Conservation (phyloP, 2,113 vertebrate species). For the Lagopus muta region DNA sequence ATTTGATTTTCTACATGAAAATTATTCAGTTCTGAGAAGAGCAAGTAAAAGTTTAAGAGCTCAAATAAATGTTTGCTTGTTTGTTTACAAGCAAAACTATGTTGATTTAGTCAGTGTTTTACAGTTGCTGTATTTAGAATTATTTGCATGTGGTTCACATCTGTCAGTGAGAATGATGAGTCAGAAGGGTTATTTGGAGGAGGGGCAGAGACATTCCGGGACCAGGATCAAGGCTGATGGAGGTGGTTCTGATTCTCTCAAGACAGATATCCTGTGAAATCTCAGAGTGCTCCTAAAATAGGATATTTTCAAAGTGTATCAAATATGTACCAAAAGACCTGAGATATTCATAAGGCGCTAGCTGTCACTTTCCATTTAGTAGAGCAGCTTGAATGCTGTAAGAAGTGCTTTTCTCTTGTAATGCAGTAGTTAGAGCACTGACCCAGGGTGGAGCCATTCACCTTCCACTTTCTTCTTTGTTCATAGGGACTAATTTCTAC, state of each 20-base stretch:
- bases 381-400: neutral
- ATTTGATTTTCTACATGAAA: neutral
- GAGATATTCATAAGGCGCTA: conserved; percentile 11
- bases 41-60: neutral
- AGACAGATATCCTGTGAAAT: neutral
- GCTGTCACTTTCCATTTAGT: conserved; percentile 49
- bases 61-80: neutral
- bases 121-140: neutral
- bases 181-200: neutral
- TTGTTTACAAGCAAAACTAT: neutral
- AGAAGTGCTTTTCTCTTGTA: conserved; percentile 11
- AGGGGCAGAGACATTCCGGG: neutral
- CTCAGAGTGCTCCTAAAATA: neutral
- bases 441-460: neutral
- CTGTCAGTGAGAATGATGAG: neutral
- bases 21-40: neutral
- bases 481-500: neutral
- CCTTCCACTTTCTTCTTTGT: neutral
- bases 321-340: neutral
- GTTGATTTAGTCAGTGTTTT: neutral
- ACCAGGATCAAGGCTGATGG: neutral
- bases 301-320: neutral
- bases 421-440: neutral
- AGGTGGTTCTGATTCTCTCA: neutral
- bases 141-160: neutral